Evolutionary conservation across 2,888 invertebrate species (phyloP).

Genomic region (Therioaphis trifolii): DNA sequence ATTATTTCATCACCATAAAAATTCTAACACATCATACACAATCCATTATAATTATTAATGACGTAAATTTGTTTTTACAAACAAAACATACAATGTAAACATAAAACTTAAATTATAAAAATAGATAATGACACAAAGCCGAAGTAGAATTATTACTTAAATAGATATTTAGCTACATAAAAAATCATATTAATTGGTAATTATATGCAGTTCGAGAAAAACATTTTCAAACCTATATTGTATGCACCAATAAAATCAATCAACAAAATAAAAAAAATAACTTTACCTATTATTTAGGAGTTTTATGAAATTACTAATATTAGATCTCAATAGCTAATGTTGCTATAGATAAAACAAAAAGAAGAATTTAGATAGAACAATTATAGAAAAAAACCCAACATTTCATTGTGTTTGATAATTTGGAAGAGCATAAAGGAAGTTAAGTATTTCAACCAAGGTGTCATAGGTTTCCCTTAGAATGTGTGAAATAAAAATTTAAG

Average conservation of each 20-base stretch:
- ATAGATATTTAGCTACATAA: slow-evolving; percentile 22
- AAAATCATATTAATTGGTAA: slow-evolving; percentile 38
- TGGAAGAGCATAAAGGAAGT: slow-evolving; percentile 48
- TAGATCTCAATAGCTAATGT: background rate
- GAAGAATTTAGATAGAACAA: background rate
- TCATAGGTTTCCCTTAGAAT: background rate
- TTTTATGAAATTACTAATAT: background rate
- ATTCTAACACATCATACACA: background rate
- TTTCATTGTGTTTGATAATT: background rate
- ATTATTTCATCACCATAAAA: background rate
- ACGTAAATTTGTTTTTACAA: background rate
- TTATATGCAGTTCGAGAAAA: slow-evolving; percentile 13
- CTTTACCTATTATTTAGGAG: background rate
- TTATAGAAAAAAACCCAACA: slow-evolving; percentile 3
- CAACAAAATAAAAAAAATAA: slow-evolving; percentile 33
- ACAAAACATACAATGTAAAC: slow-evolving; percentile 16
- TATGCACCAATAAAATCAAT: slow-evolving; percentile 47
- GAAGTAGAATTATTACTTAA: slow-evolving; percentile 54
- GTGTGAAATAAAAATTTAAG: no score
- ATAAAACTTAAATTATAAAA: slow-evolving; percentile 46
- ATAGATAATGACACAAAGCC: slow-evolving; percentile 50
- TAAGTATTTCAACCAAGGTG: background rate
- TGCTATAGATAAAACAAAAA: background rate
- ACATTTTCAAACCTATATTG: slow-evolving; percentile 31
- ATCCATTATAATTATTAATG: background rate